Evolutionary conservation across 2,888 invertebrate genomes (phyloP).

Genomic region (Caenorhabditis parvicauda): DNA sequence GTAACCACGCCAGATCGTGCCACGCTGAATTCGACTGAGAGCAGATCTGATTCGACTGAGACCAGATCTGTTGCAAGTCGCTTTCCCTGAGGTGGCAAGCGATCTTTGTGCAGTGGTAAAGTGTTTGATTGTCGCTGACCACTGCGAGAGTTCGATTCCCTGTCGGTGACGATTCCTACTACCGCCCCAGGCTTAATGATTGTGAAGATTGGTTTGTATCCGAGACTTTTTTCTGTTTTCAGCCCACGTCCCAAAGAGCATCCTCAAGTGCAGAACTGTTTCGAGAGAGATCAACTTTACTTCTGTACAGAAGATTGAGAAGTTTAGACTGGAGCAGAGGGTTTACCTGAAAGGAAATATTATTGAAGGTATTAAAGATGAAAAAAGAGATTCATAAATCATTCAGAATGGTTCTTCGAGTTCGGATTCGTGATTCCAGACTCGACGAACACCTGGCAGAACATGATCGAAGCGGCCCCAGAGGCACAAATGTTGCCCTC

Average conservation of each 20-base stretch:
- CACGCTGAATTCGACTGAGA: no score
- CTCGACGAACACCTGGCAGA: slow-evolving; percentile 99
- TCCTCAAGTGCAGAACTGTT: slow-evolving; percentile 80
- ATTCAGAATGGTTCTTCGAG: slow-evolving; percentile 92
- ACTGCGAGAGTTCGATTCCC: slow-evolving; percentile 13
- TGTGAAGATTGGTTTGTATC: slow-evolving; percentile 31
- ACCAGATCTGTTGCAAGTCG: no score
- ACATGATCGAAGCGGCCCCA: slow-evolving; percentile 94
- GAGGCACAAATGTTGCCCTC: slow-evolving; percentile 99
- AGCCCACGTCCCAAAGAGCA: slow-evolving; percentile 93
- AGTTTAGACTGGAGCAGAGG: slow-evolving; percentile 86
- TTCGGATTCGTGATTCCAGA: slow-evolving; percentile 98
- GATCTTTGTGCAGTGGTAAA: no score
- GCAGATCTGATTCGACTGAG: no score
- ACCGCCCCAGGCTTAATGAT: slow-evolving; percentile 36
- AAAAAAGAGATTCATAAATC: neutral
- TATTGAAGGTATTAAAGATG: slow-evolving; percentile 58
- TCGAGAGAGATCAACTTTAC: slow-evolving; percentile 69
- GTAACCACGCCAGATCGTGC: no score
- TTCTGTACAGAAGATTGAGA: slow-evolving; percentile 83
- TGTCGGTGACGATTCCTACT: slow-evolving; percentile 28
- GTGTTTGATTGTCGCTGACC: no score
- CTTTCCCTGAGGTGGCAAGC: no score
- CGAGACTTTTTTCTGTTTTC: slow-evolving; percentile 25
- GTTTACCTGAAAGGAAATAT: slow-evolving; percentile 70